Evolutionary conservation across 2,797 vertebrate genomes (phyloP).

Genomic region (Sebastes hubbsi): DNA sequence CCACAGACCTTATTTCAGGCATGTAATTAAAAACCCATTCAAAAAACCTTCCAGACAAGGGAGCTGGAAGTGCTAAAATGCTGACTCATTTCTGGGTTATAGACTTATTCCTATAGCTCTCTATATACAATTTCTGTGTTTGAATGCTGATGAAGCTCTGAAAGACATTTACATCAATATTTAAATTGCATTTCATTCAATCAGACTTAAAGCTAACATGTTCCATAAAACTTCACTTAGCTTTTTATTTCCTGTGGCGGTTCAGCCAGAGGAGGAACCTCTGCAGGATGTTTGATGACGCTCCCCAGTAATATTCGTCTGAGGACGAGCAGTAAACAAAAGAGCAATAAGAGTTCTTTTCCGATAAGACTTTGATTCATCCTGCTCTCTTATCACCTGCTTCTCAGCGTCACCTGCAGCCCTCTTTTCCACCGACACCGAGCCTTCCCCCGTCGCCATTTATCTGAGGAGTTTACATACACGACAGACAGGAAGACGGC

Average conservation of each 20-base stretch:
- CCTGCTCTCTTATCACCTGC: conserved; percentile 34
- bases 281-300: conserved; percentile 23
- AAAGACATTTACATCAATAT: too few species aligned
- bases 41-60: too few species aligned
- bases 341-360: conserved; percentile 27
- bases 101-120: too few species aligned
- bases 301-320: conserved; percentile 29
- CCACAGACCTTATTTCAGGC: not conserved
- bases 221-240: not conserved
- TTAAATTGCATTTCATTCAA: not conserved
- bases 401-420: conserved; percentile 39
- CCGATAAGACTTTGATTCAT: conserved; percentile 57
- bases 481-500: not conserved
- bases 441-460: not conserved
- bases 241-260: not conserved
- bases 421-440: not conserved
- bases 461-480: conserved; percentile 9
- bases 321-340: conserved; percentile 42
- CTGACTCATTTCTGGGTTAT: too few species aligned
- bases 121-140: too few species aligned
- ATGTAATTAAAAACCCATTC: not conserved
- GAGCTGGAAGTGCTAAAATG: too few species aligned
- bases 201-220: not conserved
- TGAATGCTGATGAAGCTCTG: too few species aligned
- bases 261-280: not conserved